phyloP scores from a whole-genome alignment of 2,113 vertebrate genomes.

The Syngnathus typhle region DNA sequence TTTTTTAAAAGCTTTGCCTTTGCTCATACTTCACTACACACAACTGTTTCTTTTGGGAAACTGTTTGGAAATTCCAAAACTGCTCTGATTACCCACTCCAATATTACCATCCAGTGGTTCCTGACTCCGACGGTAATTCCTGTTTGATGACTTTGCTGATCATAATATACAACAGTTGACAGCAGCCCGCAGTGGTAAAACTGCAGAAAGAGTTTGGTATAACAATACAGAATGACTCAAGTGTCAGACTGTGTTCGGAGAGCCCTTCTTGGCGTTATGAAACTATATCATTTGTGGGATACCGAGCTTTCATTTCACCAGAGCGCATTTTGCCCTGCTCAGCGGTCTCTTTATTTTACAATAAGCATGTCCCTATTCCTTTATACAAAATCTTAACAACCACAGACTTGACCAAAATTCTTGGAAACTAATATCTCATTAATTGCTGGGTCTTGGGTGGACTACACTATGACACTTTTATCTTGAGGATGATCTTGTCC shows the following conservation, averaged over 20 bases:
- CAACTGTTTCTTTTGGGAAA: constrained; percentile 28
- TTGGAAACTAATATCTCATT: constrained; percentile 68
- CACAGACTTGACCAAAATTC: constrained; percentile 53
- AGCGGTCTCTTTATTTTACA: constrained; percentile 50
- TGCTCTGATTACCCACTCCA: constrained; percentile 48
- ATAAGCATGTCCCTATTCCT: constrained; percentile 54
- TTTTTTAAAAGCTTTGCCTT: too few relatives aligned
- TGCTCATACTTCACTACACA: constrained; percentile 24
- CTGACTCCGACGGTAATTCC: constrained; percentile 25
- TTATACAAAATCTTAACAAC: constrained; percentile 51
- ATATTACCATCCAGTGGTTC: constrained; percentile 39
- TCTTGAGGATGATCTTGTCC: constrained; percentile 34
- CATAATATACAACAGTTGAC: constrained; percentile 44
- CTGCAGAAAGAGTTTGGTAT: constrained; percentile 31
- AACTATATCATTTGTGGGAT: constrained; percentile 65
- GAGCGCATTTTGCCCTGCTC: constrained; percentile 54
- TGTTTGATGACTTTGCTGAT: constrained; percentile 47
- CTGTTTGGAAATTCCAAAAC: constrained; percentile 41
- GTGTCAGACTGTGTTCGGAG: constrained; percentile 47
- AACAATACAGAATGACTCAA: constrained; percentile 49
- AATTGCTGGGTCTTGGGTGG: constrained; percentile 41
- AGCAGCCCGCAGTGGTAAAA: constrained; percentile 31
- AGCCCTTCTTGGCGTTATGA: constrained; percentile 61
- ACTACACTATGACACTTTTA: constrained; percentile 35
- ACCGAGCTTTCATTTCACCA: constrained; percentile 56